These are phyloP conservation scores for Hypolimnas misippus DNA, from an alignment of 2,888 invertebrate genomes.

Conservation along the genomic window DNA sequence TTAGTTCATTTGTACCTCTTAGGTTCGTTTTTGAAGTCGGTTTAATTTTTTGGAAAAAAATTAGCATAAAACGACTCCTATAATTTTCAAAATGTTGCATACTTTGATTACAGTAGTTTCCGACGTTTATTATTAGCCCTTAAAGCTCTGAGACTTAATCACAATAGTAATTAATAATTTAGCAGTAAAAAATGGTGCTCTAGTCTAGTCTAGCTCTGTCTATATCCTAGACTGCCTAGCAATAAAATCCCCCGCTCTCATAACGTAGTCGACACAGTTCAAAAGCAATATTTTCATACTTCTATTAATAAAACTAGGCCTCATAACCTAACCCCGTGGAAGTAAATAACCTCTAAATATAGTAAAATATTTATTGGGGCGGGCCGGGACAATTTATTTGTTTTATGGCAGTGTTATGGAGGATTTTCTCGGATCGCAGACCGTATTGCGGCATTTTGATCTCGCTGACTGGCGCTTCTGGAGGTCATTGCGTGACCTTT, in stretches of 20 bases:
- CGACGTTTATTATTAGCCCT: too few relatives aligned
- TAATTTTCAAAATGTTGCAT: too few relatives aligned
- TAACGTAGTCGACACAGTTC: not conserved
- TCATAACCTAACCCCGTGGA: slow-evolving; percentile 5
- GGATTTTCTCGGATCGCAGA: slow-evolving; percentile 17
- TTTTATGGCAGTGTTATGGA: slow-evolving; percentile 27
- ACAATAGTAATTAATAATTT: too few relatives aligned
- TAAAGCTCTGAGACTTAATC: too few relatives aligned
- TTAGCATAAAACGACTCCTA: too few relatives aligned
- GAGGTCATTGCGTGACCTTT: slow-evolving; percentile 16
- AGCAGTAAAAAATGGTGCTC: too few relatives aligned
- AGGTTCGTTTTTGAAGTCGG: too few relatives aligned
- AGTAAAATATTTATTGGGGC: slow-evolving; percentile 22
- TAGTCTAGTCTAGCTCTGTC: too few relatives aligned
- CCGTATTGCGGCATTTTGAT: slow-evolving; percentile 12
- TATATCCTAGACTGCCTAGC: too few relatives aligned
- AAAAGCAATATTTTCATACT: not conserved
- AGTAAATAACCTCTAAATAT: slow-evolving; percentile 11
- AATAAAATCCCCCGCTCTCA: not conserved
- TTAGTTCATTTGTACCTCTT: too few relatives aligned
- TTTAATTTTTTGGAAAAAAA: too few relatives aligned
- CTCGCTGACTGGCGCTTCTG: slow-evolving; percentile 14
- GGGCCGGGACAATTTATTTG: slow-evolving; percentile 25
- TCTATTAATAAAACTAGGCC: not conserved
- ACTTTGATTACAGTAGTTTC: too few relatives aligned